Evolutionary conservation across 2,888 invertebrate species (phyloP).

Genomic region (Epistrophe eligans): DNA sequence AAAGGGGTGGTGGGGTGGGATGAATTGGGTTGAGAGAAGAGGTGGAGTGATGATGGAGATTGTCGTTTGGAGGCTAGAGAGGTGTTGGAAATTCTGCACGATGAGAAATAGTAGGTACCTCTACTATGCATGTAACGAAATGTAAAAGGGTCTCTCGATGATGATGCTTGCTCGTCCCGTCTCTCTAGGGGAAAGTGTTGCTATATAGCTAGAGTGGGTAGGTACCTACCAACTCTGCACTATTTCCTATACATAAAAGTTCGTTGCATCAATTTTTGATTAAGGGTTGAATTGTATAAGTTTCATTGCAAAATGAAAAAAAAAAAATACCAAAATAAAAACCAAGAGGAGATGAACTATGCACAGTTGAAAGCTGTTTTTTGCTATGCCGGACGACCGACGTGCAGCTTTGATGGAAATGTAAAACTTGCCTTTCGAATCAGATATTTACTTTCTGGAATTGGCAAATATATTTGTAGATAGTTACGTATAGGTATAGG

Average conservation of each 20-base stretch:
- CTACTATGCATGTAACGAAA: constrained; percentile 52
- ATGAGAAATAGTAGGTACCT: constrained; percentile 40
- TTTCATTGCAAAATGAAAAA: constrained; percentile 42
- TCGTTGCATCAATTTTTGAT: constrained; percentile 75
- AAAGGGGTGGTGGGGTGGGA: neutral
- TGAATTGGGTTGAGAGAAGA: neutral
- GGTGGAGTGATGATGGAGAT: constrained; percentile 6
- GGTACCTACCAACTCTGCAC: constrained; percentile 54
- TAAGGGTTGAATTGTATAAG: constrained; percentile 66
- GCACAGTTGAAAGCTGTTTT: constrained; percentile 19
- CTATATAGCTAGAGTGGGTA: constrained; percentile 34
- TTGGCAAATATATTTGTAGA: neutral
- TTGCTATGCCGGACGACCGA: constrained; percentile 17
- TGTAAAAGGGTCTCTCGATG: constrained; percentile 59
- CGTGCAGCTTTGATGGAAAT: constrained; percentile 58
- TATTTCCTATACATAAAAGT: constrained; percentile 70
- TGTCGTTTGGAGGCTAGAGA: constrained; percentile 18
- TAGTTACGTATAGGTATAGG: neutral
- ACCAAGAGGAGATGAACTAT: constrained; percentile 19
- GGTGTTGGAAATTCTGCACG: constrained; percentile 70
- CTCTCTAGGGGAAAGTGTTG: constrained; percentile 65
- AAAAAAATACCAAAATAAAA: constrained; percentile 12
- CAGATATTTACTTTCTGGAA: constrained; percentile 45
- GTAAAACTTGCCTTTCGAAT: constrained; percentile 25
- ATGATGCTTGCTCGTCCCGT: constrained; percentile 52